These are phyloP conservation scores for Papilio machaon DNA, from an alignment of 1,140 invertebrate species.

Conservation along the genomic window DNA sequence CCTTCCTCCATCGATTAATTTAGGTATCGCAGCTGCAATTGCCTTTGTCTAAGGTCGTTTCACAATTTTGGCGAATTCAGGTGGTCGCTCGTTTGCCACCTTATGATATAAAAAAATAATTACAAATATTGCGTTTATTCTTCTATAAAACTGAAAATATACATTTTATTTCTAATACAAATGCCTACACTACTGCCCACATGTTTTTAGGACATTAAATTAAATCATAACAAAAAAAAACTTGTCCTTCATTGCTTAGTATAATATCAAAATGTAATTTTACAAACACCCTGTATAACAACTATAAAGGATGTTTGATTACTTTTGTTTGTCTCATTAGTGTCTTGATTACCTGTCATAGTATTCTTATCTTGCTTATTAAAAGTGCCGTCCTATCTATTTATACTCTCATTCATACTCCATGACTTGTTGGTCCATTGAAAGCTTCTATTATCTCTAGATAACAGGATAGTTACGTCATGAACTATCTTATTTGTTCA, in stretches of 20 bases:
- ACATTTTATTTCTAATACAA: neutral
- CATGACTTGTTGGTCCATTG: neutral
- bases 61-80: no score
- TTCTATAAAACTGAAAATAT: neutral
- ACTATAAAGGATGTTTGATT: neutral
- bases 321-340: neutral
- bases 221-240: neutral
- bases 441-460: neutral
- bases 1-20: no score
- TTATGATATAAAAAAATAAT: no score
- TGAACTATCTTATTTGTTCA: neutral
- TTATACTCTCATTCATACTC: neutral
- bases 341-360: neutral
- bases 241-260: neutral
- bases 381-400: neutral
- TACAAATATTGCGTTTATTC: neutral
- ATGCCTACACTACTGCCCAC: neutral
- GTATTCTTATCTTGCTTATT: neutral
- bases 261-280: no score
- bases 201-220: neutral
- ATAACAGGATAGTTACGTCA: conserved; percentile 9
- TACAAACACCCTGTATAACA: neutral
- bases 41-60: no score
- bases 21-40: no score
- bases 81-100: no score